Evolutionary conservation across 2,888 invertebrate species (phyloP).

Genomic region (Pollenia angustigena): DNA sequence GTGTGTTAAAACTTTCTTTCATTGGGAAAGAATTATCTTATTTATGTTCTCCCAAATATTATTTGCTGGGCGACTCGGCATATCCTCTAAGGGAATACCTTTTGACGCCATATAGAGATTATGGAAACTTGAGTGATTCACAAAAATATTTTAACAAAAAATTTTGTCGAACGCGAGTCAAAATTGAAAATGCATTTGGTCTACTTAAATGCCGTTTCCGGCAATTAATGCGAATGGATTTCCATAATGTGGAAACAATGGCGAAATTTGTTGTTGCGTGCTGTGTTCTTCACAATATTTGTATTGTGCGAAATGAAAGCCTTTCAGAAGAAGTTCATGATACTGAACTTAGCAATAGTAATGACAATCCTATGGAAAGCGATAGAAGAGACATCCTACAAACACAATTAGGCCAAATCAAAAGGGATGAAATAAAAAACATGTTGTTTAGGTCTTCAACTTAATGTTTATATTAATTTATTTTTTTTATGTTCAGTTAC

Average conservation of each 20-base stretch:
- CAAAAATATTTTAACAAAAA: too few species aligned
- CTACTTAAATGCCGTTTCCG: too few species aligned
- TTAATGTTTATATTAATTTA: background rate
- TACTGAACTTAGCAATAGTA: conserved; percentile 34
- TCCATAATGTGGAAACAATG: conserved; percentile 30
- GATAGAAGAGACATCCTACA: conserved; percentile 9
- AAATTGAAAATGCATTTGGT: too few species aligned
- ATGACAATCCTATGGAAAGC: background rate
- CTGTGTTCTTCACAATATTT: conserved; percentile 77
- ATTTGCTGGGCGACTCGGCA: too few species aligned
- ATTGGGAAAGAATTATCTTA: too few species aligned
- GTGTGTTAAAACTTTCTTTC: too few species aligned
- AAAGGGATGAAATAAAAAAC: conserved; percentile 43
- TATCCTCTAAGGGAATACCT: too few species aligned
- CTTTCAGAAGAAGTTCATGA: conserved; percentile 17
- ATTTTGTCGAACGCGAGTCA: too few species aligned
- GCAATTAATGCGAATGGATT: background rate
- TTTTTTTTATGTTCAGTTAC: too few species aligned
- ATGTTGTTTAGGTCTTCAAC: background rate
- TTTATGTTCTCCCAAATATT: too few species aligned
- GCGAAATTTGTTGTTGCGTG: conserved; percentile 76
- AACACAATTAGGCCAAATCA: conserved; percentile 39
- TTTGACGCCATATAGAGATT: too few species aligned
- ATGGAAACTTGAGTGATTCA: too few species aligned
- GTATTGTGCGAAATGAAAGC: conserved; percentile 71